A percentile compares a stretch with the other conserved stretches of the same genome.
phyloP scores from a whole-genome alignment of 2,888 invertebrate species.

The Tholera decimalis region DNA sequence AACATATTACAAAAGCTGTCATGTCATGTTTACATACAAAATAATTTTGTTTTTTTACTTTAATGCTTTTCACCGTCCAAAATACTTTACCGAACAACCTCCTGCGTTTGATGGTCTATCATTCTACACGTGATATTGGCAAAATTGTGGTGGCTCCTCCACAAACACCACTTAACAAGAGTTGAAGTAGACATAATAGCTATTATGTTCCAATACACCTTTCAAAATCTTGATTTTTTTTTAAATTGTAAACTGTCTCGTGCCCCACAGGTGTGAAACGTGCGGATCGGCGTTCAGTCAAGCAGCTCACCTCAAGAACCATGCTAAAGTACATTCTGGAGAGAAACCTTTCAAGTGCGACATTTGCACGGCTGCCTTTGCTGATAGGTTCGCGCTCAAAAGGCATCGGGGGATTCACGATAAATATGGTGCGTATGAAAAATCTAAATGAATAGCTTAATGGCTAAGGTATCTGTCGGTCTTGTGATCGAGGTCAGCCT shows the following conservation, averaged over 20 bases:
- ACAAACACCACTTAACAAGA: too few species aligned
- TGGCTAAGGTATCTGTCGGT: too few species aligned
- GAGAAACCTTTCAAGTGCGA: slow-evolving; percentile 96
- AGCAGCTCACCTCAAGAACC: slow-evolving; percentile 97
- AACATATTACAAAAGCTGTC: too few species aligned
- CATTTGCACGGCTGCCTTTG: slow-evolving; percentile 96
- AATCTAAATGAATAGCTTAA: neutral
- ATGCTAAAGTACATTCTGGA: slow-evolving; percentile 96
- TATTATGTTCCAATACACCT: neutral
- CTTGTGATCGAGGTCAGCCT: too few species aligned
- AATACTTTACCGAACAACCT: too few species aligned
- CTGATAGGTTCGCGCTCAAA: slow-evolving; percentile 96
- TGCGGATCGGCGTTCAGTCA: slow-evolving; percentile 98
- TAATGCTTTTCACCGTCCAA: too few species aligned
- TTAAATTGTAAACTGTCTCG: neutral
- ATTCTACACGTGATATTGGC: too few species aligned
- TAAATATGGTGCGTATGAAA: slow-evolving; percentile 93
- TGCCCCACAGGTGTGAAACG: slow-evolving; percentile 93
- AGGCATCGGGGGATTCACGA: slow-evolving; percentile 97
- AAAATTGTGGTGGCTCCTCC: too few species aligned
- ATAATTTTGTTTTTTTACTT: too few species aligned
- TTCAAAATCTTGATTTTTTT: neutral
- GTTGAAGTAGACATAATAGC: too few species aligned
- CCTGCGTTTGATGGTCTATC: too few species aligned
- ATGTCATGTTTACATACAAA: too few species aligned